phyloP scores from a whole-genome alignment of 2,888 invertebrate genomes.

The Drosophila yooni region DNA sequence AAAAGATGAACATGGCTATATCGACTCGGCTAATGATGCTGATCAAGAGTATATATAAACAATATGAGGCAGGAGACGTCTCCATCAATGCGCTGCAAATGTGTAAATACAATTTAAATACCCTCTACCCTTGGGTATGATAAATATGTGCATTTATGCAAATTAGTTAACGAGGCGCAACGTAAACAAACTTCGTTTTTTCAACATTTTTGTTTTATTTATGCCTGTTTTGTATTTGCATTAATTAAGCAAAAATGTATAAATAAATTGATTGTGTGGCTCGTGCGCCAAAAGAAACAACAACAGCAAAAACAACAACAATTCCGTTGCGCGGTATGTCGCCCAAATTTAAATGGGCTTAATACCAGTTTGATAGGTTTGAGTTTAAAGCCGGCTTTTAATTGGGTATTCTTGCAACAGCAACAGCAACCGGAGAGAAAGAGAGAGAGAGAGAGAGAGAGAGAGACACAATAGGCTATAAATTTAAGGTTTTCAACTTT shows the following conservation, averaged over 20 bases:
- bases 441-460: background rate
- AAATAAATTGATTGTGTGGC: conserved; percentile 71
- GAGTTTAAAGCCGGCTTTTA: conserved; percentile 47
- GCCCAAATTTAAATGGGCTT: conserved; percentile 59
- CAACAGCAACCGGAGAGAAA: background rate
- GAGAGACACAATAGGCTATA: conserved; percentile 16
- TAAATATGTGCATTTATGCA: conserved; percentile 42
- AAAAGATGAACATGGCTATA: background rate
- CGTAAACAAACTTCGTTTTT: conserved; percentile 33
- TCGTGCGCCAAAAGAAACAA: conserved; percentile 42
- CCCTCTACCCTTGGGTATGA: background rate
- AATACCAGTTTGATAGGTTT: conserved; percentile 65
- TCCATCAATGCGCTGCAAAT: background rate
- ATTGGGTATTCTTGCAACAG: conserved; percentile 41
- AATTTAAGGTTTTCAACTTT: conserved; percentile 39
- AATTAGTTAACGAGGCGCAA: conserved; percentile 32
- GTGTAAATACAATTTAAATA: background rate
- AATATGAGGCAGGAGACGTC: background rate
- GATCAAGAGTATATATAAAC: background rate
- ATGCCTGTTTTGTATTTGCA: conserved; percentile 59
- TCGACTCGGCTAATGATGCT: background rate
- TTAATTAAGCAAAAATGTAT: conserved; percentile 71
- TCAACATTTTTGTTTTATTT: conserved; percentile 7
- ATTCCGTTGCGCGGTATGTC: conserved; percentile 40
- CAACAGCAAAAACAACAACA: conserved; percentile 9